Evolutionary conservation across 1,140 invertebrate species (phyloP).

Genomic region (Acromyrmex charruanus): DNA sequence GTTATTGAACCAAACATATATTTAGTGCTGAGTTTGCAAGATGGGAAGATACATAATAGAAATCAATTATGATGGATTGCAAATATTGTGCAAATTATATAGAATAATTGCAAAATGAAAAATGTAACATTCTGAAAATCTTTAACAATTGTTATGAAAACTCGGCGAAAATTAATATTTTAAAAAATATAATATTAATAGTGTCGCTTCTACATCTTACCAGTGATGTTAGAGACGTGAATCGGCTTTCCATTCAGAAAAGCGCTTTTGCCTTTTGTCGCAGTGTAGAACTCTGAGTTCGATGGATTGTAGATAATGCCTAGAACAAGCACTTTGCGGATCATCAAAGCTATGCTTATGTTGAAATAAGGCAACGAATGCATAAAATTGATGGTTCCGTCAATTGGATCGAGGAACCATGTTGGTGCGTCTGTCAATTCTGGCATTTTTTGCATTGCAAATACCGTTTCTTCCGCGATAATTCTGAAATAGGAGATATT

Average conservation of each 20-base stretch:
- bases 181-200: neutral
- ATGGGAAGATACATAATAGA: neutral
- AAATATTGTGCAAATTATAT: neutral
- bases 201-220: slow-evolving; percentile 50
- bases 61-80: neutral
- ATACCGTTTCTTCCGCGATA: slow-evolving; percentile 93
- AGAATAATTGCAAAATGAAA: neutral
- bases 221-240: slow-evolving; percentile 62
- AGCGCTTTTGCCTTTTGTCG: slow-evolving; percentile 91
- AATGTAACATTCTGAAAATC: neutral
- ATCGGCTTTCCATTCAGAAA: slow-evolving; percentile 90
- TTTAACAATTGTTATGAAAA: neutral
- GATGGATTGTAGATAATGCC: slow-evolving; percentile 93
- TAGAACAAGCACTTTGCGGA: slow-evolving; percentile 90
- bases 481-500: slow-evolving; percentile 87
- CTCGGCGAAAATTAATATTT: neutral
- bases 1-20: neutral
- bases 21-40: neutral
- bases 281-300: slow-evolving; percentile 91
- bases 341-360: slow-evolving; percentile 89
- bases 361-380: slow-evolving; percentile 88
- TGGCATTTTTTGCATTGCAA: slow-evolving; percentile 85
- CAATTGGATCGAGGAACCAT: slow-evolving; percentile 95
- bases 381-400: slow-evolving; percentile 92
- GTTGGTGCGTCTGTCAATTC: slow-evolving; percentile 93